Base-by-base conservation (phyloP, 2,797 vertebrate species). In the Enteromius trimaculatus region DNA sequence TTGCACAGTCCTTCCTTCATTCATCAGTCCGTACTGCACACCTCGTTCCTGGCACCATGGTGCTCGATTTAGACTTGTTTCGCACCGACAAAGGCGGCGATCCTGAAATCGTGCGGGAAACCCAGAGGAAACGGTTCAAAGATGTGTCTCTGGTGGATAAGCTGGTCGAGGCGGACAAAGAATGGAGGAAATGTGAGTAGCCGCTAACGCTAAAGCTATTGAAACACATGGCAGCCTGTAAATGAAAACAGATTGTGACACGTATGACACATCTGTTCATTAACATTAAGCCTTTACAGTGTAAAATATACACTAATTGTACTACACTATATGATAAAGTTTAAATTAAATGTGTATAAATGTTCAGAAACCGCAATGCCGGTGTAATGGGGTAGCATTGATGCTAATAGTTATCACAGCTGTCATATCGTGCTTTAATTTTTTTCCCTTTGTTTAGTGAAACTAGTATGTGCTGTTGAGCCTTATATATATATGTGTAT, bases 1-100 rank as follows among this genome's bases (percentile, higher is more conserved):
- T 44, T 2, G 39, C 6, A 21, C 64, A 60, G n/a, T n/a, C 2
- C 2, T 44, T 23, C 16, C 6, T 62, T 80, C 79, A n/a, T 29
- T 72, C 81, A 80, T 76, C 60, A 29, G 79, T 76, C 60, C 34
- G 0, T 88, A 85, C 55, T 84, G 90, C 86, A 44, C 13, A 58
- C 21, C 49, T 26, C 31, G 39, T 81, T 26, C 14, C 55, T n/a
- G 88, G 80, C 89, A 90, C 82, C 26, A 98, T 98, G 97, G 98
- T 99, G 91, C 94, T 98, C 76, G 97, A 98, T 77, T 87, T 99
- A 83, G 98, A 99, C 86, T 90, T 96, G 71, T 98, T 99, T 90
- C 96, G 97, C 42, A 94, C 95, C 71, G 98, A 99, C 86, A 99
- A 99, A 91, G 97, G 98, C 53, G 98, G 98, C 0, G 95, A 98